Conservation (phyloP, 2,113 vertebrate species). For the Poicephalus meyeri region DNA sequence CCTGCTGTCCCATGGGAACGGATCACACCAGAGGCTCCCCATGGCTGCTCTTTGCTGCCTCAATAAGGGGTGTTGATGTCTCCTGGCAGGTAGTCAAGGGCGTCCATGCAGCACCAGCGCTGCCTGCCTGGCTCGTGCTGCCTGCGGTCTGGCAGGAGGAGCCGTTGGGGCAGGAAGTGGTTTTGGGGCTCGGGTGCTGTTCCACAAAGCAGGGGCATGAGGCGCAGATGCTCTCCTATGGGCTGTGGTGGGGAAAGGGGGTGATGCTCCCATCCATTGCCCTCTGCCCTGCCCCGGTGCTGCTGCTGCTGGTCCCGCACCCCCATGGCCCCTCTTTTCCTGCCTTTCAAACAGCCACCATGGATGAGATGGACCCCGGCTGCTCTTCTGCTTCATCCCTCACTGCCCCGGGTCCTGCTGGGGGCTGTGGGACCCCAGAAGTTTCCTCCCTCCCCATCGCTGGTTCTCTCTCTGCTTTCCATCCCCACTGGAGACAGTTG, state of each 20-base stretch:
- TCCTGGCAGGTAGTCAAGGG: fast-evolving
- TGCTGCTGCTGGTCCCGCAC: neutral
- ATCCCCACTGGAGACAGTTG: constrained; percentile 36
- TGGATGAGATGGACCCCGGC: neutral
- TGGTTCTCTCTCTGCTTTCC: neutral
- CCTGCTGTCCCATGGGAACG: fast-evolving
- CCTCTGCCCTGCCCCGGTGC: neutral
- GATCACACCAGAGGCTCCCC: fast-evolving
- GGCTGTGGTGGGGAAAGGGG: neutral
- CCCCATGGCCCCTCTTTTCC: neutral
- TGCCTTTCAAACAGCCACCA: neutral
- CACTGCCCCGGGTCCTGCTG: fast-evolving
- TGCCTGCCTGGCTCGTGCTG: neutral
- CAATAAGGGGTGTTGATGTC: fast-evolving
- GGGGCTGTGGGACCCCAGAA: neutral
- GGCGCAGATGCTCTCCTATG: neutral
- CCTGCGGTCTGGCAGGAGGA: neutral
- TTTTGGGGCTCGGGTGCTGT: neutral
- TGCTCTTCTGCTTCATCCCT: neutral
- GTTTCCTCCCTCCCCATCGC: neutral
- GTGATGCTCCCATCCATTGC: neutral
- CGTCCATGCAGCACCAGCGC: fast-evolving
- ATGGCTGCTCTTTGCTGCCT: fast-evolving
- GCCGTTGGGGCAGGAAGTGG: neutral
- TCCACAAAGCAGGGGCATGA: neutral